Evolutionary conservation across 2,113 vertebrate genomes (phyloP).

Genomic region (Scatophagus argus): DNA sequence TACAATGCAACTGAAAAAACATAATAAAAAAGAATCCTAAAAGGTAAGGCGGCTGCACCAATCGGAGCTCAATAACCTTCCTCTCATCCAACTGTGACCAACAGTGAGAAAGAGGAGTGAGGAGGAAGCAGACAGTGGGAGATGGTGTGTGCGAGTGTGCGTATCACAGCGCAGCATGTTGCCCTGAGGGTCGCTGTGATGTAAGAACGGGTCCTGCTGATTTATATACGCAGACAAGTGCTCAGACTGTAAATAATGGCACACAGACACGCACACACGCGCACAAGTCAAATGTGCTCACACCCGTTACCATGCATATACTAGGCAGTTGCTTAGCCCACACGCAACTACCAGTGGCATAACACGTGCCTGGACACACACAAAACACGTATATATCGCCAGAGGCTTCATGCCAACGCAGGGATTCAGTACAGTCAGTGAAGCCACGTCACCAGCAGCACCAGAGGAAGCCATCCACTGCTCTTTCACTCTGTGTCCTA

Average conservation of each 20-base stretch:
- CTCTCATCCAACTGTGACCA: slow-evolving; percentile 36
- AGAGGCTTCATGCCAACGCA: slow-evolving; percentile 32
- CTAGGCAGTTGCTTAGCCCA: slow-evolving; percentile 38
- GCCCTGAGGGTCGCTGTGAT: slow-evolving; percentile 56
- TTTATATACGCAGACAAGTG: slow-evolving; percentile 75
- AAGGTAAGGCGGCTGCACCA: not conserved
- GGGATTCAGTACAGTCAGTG: not conserved
- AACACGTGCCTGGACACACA: slow-evolving; percentile 25
- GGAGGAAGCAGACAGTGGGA: slow-evolving; percentile 39
- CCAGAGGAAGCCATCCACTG: slow-evolving; percentile 15
- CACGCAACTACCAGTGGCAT: slow-evolving; percentile 43
- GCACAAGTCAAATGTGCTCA: slow-evolving; percentile 19
- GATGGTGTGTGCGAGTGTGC: slow-evolving; percentile 10
- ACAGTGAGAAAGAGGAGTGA: slow-evolving; percentile 8
- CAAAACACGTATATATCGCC: not conserved
- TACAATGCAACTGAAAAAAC: no score
- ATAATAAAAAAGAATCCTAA: not conserved
- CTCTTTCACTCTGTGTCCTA: not conserved
- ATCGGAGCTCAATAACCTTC: not conserved
- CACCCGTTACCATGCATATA: slow-evolving; percentile 9
- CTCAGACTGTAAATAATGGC: slow-evolving; percentile 64
- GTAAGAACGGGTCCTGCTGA: slow-evolving; percentile 61
- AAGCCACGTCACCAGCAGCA: slow-evolving; percentile 46
- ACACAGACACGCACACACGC: slow-evolving; percentile 18
- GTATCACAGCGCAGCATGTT: slow-evolving; percentile 20